Conservation (phyloP, 2,113 vertebrate species). For the Thalassoma bifasciatum region DNA sequence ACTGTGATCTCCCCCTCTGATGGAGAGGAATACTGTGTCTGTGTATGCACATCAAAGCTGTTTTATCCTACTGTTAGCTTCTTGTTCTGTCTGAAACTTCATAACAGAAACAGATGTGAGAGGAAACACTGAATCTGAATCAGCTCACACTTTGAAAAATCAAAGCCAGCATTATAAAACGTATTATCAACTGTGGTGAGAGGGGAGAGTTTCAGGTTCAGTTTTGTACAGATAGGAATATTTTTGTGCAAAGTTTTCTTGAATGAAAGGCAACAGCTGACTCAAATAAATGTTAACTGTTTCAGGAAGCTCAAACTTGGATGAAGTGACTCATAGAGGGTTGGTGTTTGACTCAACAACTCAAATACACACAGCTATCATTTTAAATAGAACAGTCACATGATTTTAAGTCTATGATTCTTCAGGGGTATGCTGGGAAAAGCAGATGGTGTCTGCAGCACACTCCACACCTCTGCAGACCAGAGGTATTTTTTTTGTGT, state of each 20-base stretch:
- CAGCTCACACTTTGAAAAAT: constrained; percentile 35
- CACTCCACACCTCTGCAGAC: constrained; percentile 16
- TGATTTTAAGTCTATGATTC: constrained; percentile 45
- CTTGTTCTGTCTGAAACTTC: not conserved
- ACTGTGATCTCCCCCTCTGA: constrained; percentile 41
- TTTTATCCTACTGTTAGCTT: constrained; percentile 6
- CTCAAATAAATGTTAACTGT: not conserved
- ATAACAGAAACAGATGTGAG: constrained; percentile 44
- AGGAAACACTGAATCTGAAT: constrained; percentile 17
- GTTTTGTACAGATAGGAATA: not conserved
- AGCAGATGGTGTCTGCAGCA: constrained; percentile 23
- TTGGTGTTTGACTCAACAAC: constrained; percentile 41
- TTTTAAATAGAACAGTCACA: constrained; percentile 75
- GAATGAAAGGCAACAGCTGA: constrained; percentile 8
- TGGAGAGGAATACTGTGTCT: constrained; percentile 29
- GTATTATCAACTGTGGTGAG: not conserved
- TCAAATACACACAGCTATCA: not conserved
- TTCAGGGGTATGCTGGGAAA: constrained; percentile 31
- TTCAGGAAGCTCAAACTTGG: constrained; percentile 14
- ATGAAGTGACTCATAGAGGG: constrained; percentile 30
- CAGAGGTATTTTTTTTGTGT: not conserved
- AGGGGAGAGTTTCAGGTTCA: not conserved
- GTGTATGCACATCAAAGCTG: constrained; percentile 31
- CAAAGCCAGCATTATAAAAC: constrained; percentile 18
- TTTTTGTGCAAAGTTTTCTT: constrained; percentile 1